Evolutionary conservation across 1,140 invertebrate genomes (phyloP).

Genomic region (Diabrotica undecimpunctata): DNA sequence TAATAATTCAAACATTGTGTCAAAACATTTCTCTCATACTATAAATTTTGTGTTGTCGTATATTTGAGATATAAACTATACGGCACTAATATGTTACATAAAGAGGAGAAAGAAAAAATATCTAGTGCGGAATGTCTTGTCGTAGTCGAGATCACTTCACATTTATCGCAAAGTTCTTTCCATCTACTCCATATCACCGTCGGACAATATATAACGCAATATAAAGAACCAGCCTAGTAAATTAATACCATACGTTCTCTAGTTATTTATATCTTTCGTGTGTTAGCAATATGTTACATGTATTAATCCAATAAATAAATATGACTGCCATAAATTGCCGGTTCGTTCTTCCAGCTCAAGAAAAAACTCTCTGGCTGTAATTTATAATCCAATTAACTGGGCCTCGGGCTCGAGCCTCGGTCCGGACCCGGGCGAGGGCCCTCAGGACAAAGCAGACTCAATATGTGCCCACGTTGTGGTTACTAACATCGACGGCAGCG

Average conservation of each 20-base stretch:
- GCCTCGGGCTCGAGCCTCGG: slow-evolving; percentile 6
- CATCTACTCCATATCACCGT: slow-evolving; percentile 23
- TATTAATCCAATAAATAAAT: slow-evolving; percentile 51
- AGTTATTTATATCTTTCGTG: slow-evolving; percentile 49
- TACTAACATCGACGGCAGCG: background rate
- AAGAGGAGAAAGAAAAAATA: background rate
- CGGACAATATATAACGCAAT: slow-evolving; percentile 41
- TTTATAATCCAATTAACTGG: slow-evolving; percentile 48
- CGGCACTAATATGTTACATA: too few relatives aligned
- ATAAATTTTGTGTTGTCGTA: too few relatives aligned
- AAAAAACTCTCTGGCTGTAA: slow-evolving; percentile 35
- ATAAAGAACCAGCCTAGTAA: slow-evolving; percentile 46
- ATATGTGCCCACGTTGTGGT: slow-evolving; percentile 1
- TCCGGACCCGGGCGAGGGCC: background rate
- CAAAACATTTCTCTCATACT: too few relatives aligned
- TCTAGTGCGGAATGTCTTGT: background rate
- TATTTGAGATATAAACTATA: too few relatives aligned
- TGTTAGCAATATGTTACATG: slow-evolving; percentile 50
- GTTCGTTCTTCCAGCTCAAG: slow-evolving; percentile 30
- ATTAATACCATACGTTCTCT: slow-evolving; percentile 48
- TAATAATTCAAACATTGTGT: too few relatives aligned
- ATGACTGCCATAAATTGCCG: slow-evolving; percentile 47
- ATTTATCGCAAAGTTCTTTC: slow-evolving; percentile 1
- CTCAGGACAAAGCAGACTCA: background rate
- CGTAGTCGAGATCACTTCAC: background rate